A percentile compares a stretch with the other conserved stretches of the same genome.
Evolutionary conservation across 2,113 vertebrate genomes (phyloP).

Genomic region (cat (Felis catus)): F.catus_Fca126_mat1.0 CM031413.1:144426501-144427000

Average conservation of each 20-base stretch:
- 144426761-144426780: neutral
- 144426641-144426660: neutral
- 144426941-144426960: neutral
- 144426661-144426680: slow-evolving; percentile 17
- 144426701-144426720: neutral
- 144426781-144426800: neutral
- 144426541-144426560: slow-evolving; percentile 74
- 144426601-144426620: slow-evolving; percentile 57
- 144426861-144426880: slow-evolving; percentile 30
- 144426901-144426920: neutral
- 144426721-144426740: neutral
- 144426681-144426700: slow-evolving; percentile 30
- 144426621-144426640: slow-evolving; percentile 56
- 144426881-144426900: neutral
- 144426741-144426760: neutral
- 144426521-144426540: slow-evolving; percentile 67
- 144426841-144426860: neutral
- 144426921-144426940: neutral
- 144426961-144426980: neutral
- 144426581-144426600: slow-evolving; percentile 65
- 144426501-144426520: slow-evolving; percentile 75
- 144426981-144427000: neutral
- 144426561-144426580: slow-evolving; percentile 70
- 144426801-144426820: neutral
- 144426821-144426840: slow-evolving; percentile 3